Conservation (phyloP, 2,888 invertebrate genomes). For the Caenorhabditis sp. region DNA sequence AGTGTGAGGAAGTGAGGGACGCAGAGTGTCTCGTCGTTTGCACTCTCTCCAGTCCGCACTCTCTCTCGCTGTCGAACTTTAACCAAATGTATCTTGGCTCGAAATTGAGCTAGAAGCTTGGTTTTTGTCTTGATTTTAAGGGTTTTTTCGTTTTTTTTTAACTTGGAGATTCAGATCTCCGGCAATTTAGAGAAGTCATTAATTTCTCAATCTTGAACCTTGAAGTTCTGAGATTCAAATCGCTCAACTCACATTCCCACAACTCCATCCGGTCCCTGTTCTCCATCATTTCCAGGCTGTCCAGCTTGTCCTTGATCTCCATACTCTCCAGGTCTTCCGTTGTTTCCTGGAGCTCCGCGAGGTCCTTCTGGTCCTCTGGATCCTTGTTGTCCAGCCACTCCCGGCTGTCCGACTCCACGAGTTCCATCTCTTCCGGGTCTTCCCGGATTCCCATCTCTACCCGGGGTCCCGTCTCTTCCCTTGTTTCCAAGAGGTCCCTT, state of each 20-base stretch:
- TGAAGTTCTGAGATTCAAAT: no score
- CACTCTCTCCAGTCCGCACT: no score
- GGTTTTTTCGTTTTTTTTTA: no score
- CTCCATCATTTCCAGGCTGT: constrained; percentile 62
- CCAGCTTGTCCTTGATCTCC: constrained; percentile 65
- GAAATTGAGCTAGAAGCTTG: no score
- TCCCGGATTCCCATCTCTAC: constrained; percentile 66
- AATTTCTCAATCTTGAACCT: no score
- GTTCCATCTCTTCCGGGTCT: constrained; percentile 63
- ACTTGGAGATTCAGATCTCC: no score
- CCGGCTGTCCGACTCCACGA: constrained; percentile 60
- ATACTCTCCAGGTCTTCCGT: constrained; percentile 59
- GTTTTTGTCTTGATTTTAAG: no score
- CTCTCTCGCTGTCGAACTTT: no score
- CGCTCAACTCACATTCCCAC: constrained; percentile 66
- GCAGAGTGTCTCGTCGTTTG: no score
- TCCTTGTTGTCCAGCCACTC: constrained; percentile 58
- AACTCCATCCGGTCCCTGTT: constrained; percentile 63
- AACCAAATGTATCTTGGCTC: no score
- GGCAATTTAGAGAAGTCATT: no score
- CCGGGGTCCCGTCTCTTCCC: constrained; percentile 59
- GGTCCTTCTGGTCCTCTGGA: constrained; percentile 57
- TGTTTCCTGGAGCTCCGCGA: constrained; percentile 55
- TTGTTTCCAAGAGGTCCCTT: constrained; percentile 58
- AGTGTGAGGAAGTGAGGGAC: no score